These are phyloP conservation scores for Danaus plexippus DNA, from an alignment of 1,140 invertebrate species.

Conservation along the genomic window DNA sequence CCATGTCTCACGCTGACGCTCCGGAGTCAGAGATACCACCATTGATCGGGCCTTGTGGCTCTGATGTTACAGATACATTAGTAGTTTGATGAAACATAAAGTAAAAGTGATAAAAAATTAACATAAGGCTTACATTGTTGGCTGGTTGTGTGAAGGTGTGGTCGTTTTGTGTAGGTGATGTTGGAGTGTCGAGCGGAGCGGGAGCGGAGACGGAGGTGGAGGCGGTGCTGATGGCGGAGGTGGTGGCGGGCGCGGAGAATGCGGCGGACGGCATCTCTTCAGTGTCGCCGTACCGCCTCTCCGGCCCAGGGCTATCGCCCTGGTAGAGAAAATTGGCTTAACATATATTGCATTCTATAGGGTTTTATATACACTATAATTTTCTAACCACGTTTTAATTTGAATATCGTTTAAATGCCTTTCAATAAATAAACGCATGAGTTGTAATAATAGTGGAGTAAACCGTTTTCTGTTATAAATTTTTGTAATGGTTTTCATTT, in stretches of 20 bases:
- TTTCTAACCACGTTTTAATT: no score
- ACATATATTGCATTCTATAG: no score
- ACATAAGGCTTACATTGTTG: not conserved
- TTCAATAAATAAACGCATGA: no score
- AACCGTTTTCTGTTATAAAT: no score
- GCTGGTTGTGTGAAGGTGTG: conserved; percentile 5
- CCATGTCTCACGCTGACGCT: conserved; percentile 79
- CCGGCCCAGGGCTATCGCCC: conserved; percentile 2
- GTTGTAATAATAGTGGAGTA: no score
- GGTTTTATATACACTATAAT: no score
- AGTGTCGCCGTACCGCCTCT: not conserved
- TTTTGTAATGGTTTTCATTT: no score
- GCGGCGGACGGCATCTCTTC: not conserved
- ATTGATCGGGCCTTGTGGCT: conserved; percentile 68
- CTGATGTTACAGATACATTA: conserved; percentile 24
- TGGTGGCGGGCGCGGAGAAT: not conserved
- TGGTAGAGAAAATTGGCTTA: not conserved
- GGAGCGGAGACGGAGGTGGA: conserved; percentile 8
- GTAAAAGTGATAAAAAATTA: not conserved
- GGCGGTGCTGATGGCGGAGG: conserved; percentile 11
- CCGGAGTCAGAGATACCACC: conserved; percentile 76
- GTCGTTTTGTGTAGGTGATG: no score
- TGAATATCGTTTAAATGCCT: no score
- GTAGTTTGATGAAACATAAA: not conserved
- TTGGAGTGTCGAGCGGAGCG: conserved; percentile 12